Conservation (phyloP, 2,888 invertebrate species). For the Apoda limacodes region DNA sequence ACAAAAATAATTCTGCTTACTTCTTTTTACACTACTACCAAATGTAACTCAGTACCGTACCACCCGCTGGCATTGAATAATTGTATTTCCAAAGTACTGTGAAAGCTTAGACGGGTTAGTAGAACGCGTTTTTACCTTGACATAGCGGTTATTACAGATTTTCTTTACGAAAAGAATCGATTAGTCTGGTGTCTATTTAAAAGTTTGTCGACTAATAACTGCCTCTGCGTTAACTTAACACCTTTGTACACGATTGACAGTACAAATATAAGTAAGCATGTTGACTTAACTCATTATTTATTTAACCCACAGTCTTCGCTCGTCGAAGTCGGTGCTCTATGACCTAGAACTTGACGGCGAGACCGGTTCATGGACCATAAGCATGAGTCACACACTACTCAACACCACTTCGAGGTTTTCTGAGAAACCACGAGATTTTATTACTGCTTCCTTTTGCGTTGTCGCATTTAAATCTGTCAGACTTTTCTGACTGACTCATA, state of each 20-base stretch:
- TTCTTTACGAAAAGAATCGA: too few species aligned
- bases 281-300: conserved; percentile 1
- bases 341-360: conserved; percentile 23
- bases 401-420: conserved; percentile 32
- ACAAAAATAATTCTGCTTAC: too few species aligned
- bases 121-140: conserved; percentile 19
- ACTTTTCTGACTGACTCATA: too few species aligned
- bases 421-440: conserved; percentile 3
- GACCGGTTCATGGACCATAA: conserved; percentile 23
- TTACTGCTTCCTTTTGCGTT: not conserved
- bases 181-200: too few species aligned
- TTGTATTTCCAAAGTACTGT: conserved; percentile 18
- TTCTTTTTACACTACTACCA: too few species aligned
- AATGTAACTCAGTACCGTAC: too few species aligned
- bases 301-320: conserved; percentile 11
- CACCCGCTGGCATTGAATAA: too few species aligned
- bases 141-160: too few species aligned
- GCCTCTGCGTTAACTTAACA: too few species aligned
- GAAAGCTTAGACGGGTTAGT: conserved; percentile 3
- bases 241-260: too few species aligned
- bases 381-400: conserved; percentile 1
- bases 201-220: too few species aligned
- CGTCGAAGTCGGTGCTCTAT: not conserved
- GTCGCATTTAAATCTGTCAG: too few species aligned
- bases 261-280: not conserved